phyloP scores from a whole-genome alignment of 1,140 invertebrate species.

The Rhagoletis pomonella region DNA sequence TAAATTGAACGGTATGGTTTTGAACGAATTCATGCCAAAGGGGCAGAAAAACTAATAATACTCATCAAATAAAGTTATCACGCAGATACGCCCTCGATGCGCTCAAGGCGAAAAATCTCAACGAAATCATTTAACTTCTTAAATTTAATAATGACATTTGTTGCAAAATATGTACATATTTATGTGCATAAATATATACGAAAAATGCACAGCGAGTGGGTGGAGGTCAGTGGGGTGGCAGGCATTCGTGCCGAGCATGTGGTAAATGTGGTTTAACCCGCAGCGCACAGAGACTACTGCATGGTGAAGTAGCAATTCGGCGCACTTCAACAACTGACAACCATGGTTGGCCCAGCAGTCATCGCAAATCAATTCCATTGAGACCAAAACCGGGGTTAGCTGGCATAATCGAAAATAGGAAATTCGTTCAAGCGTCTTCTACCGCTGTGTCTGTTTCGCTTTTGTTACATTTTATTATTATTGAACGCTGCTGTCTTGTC shows the following conservation, averaged over 20 bases:
- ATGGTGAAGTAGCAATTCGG: background rate
- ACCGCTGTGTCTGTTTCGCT: background rate
- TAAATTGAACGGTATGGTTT: background rate
- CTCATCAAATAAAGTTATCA: background rate
- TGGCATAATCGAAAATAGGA: constrained; percentile 25
- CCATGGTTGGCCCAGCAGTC: background rate
- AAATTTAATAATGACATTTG: constrained; percentile 42
- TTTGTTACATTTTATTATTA: background rate
- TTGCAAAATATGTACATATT: background rate
- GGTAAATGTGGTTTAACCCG: constrained; percentile 37
- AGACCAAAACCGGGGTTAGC: background rate
- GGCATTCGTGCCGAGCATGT: background rate
- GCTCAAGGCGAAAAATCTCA: constrained; percentile 2
- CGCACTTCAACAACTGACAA: constrained; percentile 34
- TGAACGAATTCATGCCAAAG: background rate
- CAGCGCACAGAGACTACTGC: background rate
- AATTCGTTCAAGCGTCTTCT: background rate
- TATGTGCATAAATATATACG: background rate
- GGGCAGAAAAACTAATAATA: background rate
- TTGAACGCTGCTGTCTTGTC: constrained; percentile 2
- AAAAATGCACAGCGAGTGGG: background rate
- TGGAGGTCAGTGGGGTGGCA: background rate
- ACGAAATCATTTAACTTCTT: constrained; percentile 2
- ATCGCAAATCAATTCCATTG: constrained; percentile 28
- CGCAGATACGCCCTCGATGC: background rate